Base-by-base conservation (phyloP, 2,797 vertebrate genomes). In the Pseudochirops cupreus region DNA sequence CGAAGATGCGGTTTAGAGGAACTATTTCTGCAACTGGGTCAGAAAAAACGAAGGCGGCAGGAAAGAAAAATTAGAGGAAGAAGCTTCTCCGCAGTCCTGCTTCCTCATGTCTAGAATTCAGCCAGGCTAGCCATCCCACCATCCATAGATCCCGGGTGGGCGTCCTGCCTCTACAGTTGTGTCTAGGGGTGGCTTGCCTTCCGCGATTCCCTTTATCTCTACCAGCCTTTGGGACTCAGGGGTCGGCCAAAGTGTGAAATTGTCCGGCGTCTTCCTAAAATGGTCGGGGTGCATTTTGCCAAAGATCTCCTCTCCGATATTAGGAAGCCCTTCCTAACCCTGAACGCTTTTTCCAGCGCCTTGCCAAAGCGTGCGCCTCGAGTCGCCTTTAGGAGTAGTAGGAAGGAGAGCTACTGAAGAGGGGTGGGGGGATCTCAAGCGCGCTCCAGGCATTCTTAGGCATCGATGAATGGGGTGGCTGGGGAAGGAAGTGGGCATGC, bases 301-400 rank as follows among this genome's bases (percentile, higher is more conserved):
- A 95, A n/a, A 98, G 97, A 97, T 97, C 97, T 98, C 94, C 91
- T 95, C 74, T 91, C 94, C 55, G 1, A 0, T 92, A 54, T 93
- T 53, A 92, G 54, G 96, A 94, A 96, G 93, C 92, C 94, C 31
- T 46, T 55, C n/a, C 94, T 95, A 89, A 7, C 28, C 95, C 58
- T 89, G 52, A 46, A 0, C 87, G 91, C 46, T 6, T 90, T 96
- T 57, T 94, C 91, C 91, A 94, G 96, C 26, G 50, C 50, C 89
- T 54, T 54, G 89, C 46, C 52, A 54, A 90, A 54, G 13, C 54
- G 97, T 97, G 98, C 95, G 97, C 95, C 93, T 59, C 54, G 94
- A 67, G 12, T 96, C 94, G 21, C 92, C 91, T 91, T 10, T 53
- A 56, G 92, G 97, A 96, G 94, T 11, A 62, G 59, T 95, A 33